A percentile compares a stretch with the other conserved stretches of the same genome.
Evolutionary conservation across 2,113 vertebrate species (phyloP).

Genomic region (Amblyopsis rosae): DNA sequence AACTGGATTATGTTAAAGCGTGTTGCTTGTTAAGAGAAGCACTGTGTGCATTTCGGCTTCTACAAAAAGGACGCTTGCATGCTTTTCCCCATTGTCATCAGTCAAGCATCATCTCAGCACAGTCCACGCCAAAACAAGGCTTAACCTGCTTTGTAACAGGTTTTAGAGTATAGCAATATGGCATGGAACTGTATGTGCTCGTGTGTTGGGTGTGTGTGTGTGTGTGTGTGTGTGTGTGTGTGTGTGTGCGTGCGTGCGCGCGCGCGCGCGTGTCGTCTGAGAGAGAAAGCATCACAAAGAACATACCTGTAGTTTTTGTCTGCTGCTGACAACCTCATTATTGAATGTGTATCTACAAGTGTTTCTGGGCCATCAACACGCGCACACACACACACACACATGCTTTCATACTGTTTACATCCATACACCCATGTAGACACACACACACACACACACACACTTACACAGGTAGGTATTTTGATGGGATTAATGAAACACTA

Average conservation of each 20-base stretch:
- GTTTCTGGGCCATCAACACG: not conserved
- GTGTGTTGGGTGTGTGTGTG: not conserved
- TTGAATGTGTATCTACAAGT: slow-evolving; percentile 1
- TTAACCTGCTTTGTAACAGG: too few species aligned
- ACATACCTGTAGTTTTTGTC: not conserved
- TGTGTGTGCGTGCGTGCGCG: too few species aligned
- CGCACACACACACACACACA: slow-evolving; percentile 2
- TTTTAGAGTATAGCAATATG: too few species aligned
- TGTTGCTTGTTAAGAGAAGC: slow-evolving; percentile 47
- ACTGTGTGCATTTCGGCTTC: slow-evolving; percentile 39
- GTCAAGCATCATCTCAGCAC: slow-evolving; percentile 7
- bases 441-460: not conserved
- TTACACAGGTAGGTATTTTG: slow-evolving; percentile 21
- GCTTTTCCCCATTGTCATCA: slow-evolving; percentile 29
- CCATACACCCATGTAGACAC: not conserved
- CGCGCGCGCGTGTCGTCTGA: too few species aligned
- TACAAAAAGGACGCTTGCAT: slow-evolving; percentile 37
- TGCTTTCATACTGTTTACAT: not conserved
- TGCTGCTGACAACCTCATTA: not conserved
- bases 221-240: not conserved
- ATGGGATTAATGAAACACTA: slow-evolving; percentile 49
- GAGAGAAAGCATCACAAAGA: too few species aligned
- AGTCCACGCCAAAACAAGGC: too few species aligned
- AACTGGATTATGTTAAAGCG: slow-evolving; percentile 39
- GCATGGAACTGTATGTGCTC: too few species aligned